Percentiles rank a stretch among this genome's conserved stretches.
These are phyloP conservation scores for Ploceus nigricollis DNA, from an alignment of 2,113 vertebrate species.

Conservation along the genomic window DNA sequence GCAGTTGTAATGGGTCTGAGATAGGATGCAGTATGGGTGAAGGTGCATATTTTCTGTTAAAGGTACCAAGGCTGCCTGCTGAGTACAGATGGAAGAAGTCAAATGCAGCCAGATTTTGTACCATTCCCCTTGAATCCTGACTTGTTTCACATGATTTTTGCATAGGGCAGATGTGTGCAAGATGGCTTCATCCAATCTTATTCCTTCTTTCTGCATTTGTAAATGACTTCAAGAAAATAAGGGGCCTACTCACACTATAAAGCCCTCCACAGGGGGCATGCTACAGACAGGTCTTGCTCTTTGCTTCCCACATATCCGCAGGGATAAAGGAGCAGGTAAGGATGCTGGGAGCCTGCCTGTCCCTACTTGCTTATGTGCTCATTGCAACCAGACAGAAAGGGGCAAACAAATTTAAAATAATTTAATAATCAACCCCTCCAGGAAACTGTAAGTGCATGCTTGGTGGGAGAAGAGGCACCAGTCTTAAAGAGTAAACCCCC, in stretches of 20 bases:
- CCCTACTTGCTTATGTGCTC: background rate
- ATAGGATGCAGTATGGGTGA: background rate
- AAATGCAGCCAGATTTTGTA: background rate
- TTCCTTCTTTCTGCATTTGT: background rate
- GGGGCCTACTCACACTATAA: background rate
- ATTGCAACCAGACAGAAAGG: background rate
- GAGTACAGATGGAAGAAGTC: background rate
- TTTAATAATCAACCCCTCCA: background rate
- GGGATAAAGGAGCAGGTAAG: background rate
- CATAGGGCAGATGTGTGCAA: background rate
- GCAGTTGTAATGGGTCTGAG: background rate
- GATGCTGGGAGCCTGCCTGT: background rate
- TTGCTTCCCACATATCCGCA: background rate
- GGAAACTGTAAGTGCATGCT: rapidly evolving
- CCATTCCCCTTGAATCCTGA: background rate
- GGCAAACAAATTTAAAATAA: background rate
- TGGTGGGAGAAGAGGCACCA: background rate
- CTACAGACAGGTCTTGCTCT: background rate
- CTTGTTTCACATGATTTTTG: background rate
- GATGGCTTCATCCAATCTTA: background rate
- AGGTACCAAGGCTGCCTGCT: background rate
- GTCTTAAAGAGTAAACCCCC: background rate
- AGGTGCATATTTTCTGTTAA: background rate
- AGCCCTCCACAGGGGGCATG: background rate
- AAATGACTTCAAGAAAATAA: background rate